A percentile compares a stretch with the other conserved stretches of the same genome.
phyloP scores from a whole-genome alignment of 2,113 vertebrate genomes.

The Anhinga anhinga region DNA sequence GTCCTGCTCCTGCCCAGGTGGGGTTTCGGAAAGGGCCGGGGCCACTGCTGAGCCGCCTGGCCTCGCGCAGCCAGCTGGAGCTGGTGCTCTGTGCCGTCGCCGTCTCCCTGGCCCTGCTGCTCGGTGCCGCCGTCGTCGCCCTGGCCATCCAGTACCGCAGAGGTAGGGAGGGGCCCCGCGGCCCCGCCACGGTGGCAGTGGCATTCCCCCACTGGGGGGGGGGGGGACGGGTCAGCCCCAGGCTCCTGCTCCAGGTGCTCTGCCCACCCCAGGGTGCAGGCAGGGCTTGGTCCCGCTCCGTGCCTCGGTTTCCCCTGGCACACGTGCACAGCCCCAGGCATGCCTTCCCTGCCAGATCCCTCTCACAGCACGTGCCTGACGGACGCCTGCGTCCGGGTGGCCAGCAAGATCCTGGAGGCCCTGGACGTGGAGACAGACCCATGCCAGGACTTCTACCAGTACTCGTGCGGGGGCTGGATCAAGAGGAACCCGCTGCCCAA shows the following conservation, averaged over 20 bases:
- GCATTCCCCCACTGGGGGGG: neutral
- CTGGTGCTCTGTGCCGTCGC: slow-evolving; percentile 79
- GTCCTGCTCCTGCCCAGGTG: slow-evolving; percentile 74
- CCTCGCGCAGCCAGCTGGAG: slow-evolving; percentile 84
- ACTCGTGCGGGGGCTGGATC: slow-evolving; percentile 94
- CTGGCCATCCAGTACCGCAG: slow-evolving; percentile 83
- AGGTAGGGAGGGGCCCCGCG: slow-evolving; percentile 64
- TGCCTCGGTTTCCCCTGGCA: neutral
- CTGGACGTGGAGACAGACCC: slow-evolving; percentile 86
- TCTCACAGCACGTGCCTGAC: slow-evolving; percentile 86
- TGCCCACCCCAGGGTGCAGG: neutral
- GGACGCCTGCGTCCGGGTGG: slow-evolving; percentile 88
- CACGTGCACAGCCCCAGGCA: neutral
- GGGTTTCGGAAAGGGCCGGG: slow-evolving; percentile 86
- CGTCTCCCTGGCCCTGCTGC: slow-evolving; percentile 80
- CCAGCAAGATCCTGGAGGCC: slow-evolving; percentile 92
- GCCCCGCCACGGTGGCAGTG: accelerated
- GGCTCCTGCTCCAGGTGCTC: neutral
- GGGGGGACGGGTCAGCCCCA: neutral
- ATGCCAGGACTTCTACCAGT: slow-evolving; percentile 97
- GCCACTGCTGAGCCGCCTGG: slow-evolving; percentile 72
- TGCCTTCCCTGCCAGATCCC: slow-evolving; percentile 72
- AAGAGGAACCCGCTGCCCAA: slow-evolving; percentile 92
- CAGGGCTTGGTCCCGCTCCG: neutral
- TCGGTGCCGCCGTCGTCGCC: slow-evolving; percentile 80